Percentiles rank a stretch among this genome's conserved stretches.
These are phyloP conservation scores for Puffinus mauretanicus DNA, from an alignment of 2,113 vertebrate species.

Conservation along the genomic window DNA sequence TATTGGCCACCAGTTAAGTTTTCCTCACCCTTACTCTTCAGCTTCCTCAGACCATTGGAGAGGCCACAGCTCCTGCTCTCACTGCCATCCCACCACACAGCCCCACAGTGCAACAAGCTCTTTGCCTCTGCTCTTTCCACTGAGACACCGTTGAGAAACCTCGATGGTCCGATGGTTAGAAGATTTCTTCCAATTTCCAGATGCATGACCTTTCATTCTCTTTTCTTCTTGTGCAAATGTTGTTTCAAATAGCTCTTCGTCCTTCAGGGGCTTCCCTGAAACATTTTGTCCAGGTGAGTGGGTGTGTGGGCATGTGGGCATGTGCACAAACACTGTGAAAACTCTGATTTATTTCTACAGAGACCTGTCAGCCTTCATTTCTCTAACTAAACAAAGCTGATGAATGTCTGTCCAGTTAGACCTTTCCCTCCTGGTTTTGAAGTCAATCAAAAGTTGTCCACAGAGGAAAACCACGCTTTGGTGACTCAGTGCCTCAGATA, in stretches of 20 bases:
- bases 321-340: background rate
- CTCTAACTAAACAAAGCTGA: background rate
- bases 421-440: background rate
- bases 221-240: background rate
- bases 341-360: background rate
- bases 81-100: background rate
- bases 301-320: background rate
- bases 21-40: background rate
- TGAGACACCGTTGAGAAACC: background rate
- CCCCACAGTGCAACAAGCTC: background rate
- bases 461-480: background rate
- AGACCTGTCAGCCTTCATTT: background rate
- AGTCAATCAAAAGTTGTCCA: background rate
- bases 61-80: background rate
- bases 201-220: background rate
- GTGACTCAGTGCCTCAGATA: background rate
- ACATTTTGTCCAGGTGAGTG: background rate
- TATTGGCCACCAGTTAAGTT: background rate
- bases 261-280: background rate
- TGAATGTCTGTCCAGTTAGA: background rate
- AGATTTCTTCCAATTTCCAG: background rate
- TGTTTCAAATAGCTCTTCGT: background rate
- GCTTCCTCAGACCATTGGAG: background rate
- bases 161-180: background rate
- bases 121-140: background rate